Conservation (phyloP, 2,797 vertebrate genomes). For the Propithecus perrieri region DNA sequence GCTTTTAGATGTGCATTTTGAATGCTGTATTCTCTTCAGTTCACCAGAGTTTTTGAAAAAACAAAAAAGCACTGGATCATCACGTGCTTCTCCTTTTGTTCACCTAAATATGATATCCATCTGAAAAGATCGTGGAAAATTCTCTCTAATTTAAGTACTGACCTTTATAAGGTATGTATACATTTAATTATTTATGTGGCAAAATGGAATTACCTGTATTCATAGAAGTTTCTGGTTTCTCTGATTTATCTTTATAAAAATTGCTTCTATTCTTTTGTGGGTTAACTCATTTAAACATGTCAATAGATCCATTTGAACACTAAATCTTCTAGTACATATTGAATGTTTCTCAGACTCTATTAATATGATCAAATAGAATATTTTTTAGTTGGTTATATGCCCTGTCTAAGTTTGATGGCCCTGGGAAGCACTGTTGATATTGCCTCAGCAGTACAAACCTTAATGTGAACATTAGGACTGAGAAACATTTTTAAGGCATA, state of each 20-base stretch:
- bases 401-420: background rate
- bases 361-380: constrained; percentile 22
- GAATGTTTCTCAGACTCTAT: constrained; percentile 38
- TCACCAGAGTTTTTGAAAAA: constrained; percentile 36
- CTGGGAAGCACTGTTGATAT: background rate
- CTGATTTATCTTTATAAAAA: constrained; percentile 28
- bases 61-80: constrained; percentile 2
- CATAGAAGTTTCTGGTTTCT: constrained; percentile 28
- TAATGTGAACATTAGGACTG: background rate
- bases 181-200: constrained; percentile 45
- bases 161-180: background rate
- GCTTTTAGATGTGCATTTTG: constrained; percentile 76
- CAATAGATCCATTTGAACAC: constrained; percentile 18
- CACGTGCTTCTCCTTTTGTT: background rate
- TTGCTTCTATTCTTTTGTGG: constrained; percentile 22
- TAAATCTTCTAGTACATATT: constrained; percentile 11
- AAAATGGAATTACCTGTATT: constrained; percentile 34
- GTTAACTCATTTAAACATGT: constrained; percentile 45
- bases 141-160: constrained; percentile 22
- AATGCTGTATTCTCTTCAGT: constrained; percentile 51
- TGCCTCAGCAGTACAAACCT: background rate
- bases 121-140: constrained; percentile 38
- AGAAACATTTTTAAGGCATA: background rate
- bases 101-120: background rate
- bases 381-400: background rate